Evolutionary conservation across 2,113 vertebrate species (phyloP).

Genomic region (Petrocephalus zakoni): DNA sequence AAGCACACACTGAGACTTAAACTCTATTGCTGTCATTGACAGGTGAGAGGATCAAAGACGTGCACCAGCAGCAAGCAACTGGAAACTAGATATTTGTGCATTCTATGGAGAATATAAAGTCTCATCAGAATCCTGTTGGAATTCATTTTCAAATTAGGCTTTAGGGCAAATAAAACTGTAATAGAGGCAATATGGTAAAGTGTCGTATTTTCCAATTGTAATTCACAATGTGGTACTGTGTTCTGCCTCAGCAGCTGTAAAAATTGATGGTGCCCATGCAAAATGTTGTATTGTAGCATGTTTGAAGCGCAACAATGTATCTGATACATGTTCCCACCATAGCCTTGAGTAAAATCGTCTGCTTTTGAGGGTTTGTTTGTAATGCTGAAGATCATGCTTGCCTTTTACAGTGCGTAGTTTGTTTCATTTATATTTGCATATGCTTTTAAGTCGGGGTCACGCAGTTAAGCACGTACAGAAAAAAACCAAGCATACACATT

Average conservation of each 20-base stretch:
- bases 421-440: not conserved
- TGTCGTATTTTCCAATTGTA: not conserved
- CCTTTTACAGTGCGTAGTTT: not conserved
- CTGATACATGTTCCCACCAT: not conserved
- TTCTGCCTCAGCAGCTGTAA: not conserved
- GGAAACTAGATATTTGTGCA: not conserved
- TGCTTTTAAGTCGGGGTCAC: not conserved
- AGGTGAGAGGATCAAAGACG: not conserved
- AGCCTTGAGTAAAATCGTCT: too few species aligned
- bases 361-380: not conserved
- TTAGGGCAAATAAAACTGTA: not conserved
- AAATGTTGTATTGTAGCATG: not conserved
- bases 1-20: not conserved
- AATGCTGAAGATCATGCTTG: not conserved
- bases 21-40: not conserved
- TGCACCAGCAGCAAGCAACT: not conserved
- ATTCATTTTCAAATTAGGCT: conserved; percentile 4
- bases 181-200: not conserved
- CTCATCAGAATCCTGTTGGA: not conserved
- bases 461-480: not conserved
- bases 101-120: not conserved
- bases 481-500: not conserved
- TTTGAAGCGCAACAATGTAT: not conserved
- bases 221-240: not conserved
- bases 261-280: not conserved